Evolutionary conservation across 2,797 vertebrate genomes (phyloP).

Genomic region (Pangasius macronema): DNA sequence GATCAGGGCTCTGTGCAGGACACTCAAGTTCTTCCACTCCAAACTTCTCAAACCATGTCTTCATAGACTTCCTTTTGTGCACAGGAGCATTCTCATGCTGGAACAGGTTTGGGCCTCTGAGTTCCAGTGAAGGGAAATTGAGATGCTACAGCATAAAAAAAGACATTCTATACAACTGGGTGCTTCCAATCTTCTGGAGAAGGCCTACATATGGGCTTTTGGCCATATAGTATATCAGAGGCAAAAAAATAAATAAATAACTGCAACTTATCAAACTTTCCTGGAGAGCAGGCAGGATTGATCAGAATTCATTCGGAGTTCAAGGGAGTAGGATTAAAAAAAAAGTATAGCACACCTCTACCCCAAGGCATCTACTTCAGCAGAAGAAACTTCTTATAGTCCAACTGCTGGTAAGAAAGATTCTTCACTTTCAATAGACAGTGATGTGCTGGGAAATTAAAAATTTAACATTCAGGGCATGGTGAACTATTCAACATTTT

Average conservation of each 20-base stretch:
- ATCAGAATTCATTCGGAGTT: no score
- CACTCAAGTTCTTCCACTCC: background rate
- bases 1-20: background rate
- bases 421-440: background rate
- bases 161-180: background rate
- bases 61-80: background rate
- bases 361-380: no score
- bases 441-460: constrained; percentile 4
- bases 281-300: no score
- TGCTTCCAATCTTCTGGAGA: background rate
- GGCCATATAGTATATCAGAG: background rate
- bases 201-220: no score
- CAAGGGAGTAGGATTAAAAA: no score
- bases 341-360: no score
- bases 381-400: background rate
- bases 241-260: background rate
- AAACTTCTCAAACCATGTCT: background rate
- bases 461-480: background rate
- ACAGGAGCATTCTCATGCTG: background rate
- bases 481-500: background rate
- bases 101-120: background rate
- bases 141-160: background rate
- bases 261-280: background rate
- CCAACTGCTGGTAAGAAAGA: background rate
- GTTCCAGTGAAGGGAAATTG: background rate